Base-by-base conservation (phyloP, 2,797 vertebrate species). In the Propithecus perrieri region DNA sequence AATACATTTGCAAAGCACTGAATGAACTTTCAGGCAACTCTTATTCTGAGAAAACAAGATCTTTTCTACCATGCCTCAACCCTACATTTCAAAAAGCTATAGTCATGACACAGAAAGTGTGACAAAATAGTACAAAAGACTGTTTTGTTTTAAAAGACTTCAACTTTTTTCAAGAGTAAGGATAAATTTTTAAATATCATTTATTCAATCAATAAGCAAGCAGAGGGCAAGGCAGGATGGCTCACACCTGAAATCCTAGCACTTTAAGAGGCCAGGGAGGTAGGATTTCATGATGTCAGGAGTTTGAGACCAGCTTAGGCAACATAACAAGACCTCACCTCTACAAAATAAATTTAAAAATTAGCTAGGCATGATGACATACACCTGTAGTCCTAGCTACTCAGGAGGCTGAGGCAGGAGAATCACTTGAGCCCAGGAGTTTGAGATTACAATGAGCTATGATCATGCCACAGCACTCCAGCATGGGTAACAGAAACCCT, bases 141-240 rank as follows among this genome's bases (percentile, higher is more conserved):
- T 59, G 28, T n/a, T 65, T n/a, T n/a, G 63, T 65, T 65, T 33
- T n/a, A 93, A 94, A 97, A 86, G 38, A 74, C 57, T 72, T 87
- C 33, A 74, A 74, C n/a, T 87, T 69, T 90, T 85, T 46, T 57
- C 41, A 5, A 41, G 41, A 41, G 41, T 41, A 41, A 41, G 41
- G 41, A 41, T 41, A 41, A 41, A 41, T 41, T 41, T 41, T 41
- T 41, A 41, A 41, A 41, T 41, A 41, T 41, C 41, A 41, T 41
- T 41, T 41, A 41, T 41, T 41, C 41, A 41, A 41, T 41, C 41
- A 41, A 41, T 41, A 41, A 41, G 41, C 41, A 41, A 41, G 41
- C 41, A 41, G 4, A 41, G 41, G 41, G 5, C 41, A 41, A 41
- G 41, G 41, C 41, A 41, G 41, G 41, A 5, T 41, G 41, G 41